Conservation (phyloP, 2,113 vertebrate genomes). For the Eublepharis macularius region DNA sequence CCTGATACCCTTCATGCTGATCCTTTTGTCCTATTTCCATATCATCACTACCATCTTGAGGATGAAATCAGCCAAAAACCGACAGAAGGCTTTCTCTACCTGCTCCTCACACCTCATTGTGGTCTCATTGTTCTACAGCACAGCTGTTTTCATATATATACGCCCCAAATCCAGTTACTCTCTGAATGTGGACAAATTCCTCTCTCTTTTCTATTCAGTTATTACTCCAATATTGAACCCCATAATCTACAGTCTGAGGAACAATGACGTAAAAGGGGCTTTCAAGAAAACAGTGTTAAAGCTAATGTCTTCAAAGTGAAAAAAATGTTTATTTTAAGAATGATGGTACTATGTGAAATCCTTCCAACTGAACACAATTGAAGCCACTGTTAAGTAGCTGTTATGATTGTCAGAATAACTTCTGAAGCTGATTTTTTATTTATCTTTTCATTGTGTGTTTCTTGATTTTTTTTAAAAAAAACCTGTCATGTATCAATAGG, state of each 20-base stretch:
- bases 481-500: no score
- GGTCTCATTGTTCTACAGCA: slow-evolving; percentile 34
- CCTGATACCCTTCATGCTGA: slow-evolving; percentile 22
- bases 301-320: not conserved
- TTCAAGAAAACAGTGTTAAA: slow-evolving; percentile 8
- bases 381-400: not conserved
- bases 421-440: not conserved
- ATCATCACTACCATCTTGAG: slow-evolving; percentile 13
- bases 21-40: slow-evolving; percentile 16
- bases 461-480: no score
- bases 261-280: slow-evolving; percentile 11
- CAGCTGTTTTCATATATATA: slow-evolving; percentile 31
- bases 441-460: not conserved
- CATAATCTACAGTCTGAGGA: slow-evolving; percentile 51
- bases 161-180: slow-evolving; percentile 39
- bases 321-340: not conserved
- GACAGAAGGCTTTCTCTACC: slow-evolving; percentile 22
- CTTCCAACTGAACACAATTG: not conserved
- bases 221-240: slow-evolving; percentile 51
- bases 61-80: slow-evolving; percentile 10
- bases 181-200: slow-evolving; percentile 30
- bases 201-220: slow-evolving; percentile 52
- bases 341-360: not conserved
- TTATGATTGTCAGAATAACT: not conserved
- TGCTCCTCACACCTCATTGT: slow-evolving; percentile 9